Evolutionary conservation across 2,113 vertebrate genomes (phyloP), one percentile per base, ranked within the genome.

Genomic region (Equus przewalskii): DNA sequence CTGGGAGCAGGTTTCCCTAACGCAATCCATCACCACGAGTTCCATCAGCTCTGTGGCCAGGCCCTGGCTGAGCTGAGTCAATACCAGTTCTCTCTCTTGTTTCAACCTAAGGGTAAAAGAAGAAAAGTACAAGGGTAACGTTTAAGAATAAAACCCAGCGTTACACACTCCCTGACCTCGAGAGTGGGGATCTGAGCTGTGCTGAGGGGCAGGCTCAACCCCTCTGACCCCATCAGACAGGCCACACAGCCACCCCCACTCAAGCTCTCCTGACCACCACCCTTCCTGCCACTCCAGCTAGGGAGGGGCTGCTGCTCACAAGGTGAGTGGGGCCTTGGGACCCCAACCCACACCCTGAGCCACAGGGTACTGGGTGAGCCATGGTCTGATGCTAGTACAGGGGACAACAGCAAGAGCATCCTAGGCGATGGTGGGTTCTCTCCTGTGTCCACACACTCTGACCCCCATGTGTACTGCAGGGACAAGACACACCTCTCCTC

Each of bases 1-100:
- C 44, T 95, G 96, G 58, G 96, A 0, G 26, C 99, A 99, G 3
- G 98, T 96, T 88, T 99, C 99, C 91, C 95, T 64, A 84, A 99
- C 98, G 6, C 98, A 98, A 54, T 99, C 99, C 1, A 89, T 98
- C 88, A 99, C 44, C 87, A 99, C 99, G 94, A 99, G 98, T 14
- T 99, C 98, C 26, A 98, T 97, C 97, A 99, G 98, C 76, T 99
- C 99, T 1, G 96, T 54, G 76, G 98, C 99, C 87, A 99, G 97
- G 21, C 98, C 98, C 65, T 98, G 98, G 96, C 99, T 99, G 98
- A 99, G 98, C 84, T 98, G 97, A 62, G 97, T 96, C 95, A 99
- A 96, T 76, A 99, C 97, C 49, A 97, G 98, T 83, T 99, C 99
- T 62, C 98, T 99, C 98, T 99, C 99, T 96, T 98, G 98, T 89